Percentiles rank a stretch among this genome's conserved stretches.
Conservation (phyloP, 2,888 invertebrate species). For the Epinotia ramella region DNA sequence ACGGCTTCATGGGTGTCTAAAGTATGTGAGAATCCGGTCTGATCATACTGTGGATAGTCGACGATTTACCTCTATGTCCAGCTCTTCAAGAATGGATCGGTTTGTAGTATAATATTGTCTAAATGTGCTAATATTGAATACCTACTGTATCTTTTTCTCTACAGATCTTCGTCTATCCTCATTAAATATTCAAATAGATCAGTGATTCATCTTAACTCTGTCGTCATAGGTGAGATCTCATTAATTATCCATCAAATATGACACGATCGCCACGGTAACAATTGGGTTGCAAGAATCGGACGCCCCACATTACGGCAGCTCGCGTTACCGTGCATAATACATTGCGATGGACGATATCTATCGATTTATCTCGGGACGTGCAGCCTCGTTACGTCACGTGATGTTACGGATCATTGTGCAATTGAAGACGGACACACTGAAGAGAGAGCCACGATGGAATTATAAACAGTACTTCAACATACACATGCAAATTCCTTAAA, state of each 20-base stretch:
- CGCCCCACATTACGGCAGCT: conserved; percentile 26
- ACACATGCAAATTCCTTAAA: not conserved
- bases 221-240: conserved; percentile 27
- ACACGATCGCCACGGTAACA: conserved; percentile 30
- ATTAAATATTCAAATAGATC: conserved; percentile 9
- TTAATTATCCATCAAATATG: conserved; percentile 27
- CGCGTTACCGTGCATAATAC: conserved; percentile 32
- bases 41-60: too few relatives aligned
- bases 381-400: conserved; percentile 41
- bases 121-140: too few relatives aligned
- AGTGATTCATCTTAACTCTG: conserved; percentile 1
- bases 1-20: too few relatives aligned
- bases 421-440: conserved; percentile 42
- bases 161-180: conserved; percentile 7
- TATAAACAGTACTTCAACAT: conserved; percentile 10
- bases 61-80: too few relatives aligned
- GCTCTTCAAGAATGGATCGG: too few relatives aligned
- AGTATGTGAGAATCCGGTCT: too few relatives aligned
- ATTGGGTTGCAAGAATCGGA: conserved; percentile 26
- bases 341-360: conserved; percentile 37
- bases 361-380: conserved; percentile 35
- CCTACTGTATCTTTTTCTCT: not conserved
- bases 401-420: conserved; percentile 44
- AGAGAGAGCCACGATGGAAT: conserved; percentile 2
- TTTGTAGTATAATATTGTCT: too few relatives aligned